phyloP scores from a whole-genome alignment of 1,140 invertebrate species.

The Drosophila murphyi region DNA sequence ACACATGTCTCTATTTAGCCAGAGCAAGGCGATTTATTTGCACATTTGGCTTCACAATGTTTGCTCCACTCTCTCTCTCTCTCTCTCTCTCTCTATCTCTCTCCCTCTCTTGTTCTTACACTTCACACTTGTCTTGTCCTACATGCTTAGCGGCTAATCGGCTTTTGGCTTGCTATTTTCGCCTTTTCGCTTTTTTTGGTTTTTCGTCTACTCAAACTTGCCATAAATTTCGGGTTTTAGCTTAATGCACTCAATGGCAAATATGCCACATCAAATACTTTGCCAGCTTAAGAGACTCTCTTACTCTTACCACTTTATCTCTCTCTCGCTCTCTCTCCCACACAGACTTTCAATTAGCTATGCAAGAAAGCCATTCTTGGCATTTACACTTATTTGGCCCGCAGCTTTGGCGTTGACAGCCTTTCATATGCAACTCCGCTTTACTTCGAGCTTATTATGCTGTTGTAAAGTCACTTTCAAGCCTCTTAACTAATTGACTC shows the following conservation, averaged over 20 bases:
- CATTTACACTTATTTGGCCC: constrained; percentile 6
- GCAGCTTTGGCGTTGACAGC: not conserved
- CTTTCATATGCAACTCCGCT: not conserved
- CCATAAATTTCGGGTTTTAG: constrained; percentile 26
- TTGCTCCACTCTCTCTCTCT: not conserved
- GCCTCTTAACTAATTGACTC: constrained; percentile 24
- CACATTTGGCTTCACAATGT: constrained; percentile 46
- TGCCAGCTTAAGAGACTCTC: not conserved
- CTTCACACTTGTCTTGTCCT: not conserved
- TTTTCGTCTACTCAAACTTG: constrained; percentile 1
- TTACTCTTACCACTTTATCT: too few relatives aligned
- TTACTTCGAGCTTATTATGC: not conserved
- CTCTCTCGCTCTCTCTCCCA: not conserved
- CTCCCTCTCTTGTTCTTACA: not conserved
- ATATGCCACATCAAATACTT: constrained; percentile 14
- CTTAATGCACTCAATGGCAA: constrained; percentile 35
- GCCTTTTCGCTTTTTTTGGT: constrained; percentile 13
- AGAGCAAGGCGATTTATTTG: constrained; percentile 61
- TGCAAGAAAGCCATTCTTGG: not conserved
- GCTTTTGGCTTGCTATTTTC: constrained; percentile 44
- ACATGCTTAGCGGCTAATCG: constrained; percentile 64
- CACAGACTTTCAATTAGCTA: not conserved
- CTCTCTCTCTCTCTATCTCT: not conserved
- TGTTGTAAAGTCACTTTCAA: not conserved
- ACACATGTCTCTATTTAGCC: constrained; percentile 46